These are phyloP conservation scores for Gastrophysa polygoni DNA, from an alignment of 2,888 invertebrate species.

Conservation along the genomic window DNA sequence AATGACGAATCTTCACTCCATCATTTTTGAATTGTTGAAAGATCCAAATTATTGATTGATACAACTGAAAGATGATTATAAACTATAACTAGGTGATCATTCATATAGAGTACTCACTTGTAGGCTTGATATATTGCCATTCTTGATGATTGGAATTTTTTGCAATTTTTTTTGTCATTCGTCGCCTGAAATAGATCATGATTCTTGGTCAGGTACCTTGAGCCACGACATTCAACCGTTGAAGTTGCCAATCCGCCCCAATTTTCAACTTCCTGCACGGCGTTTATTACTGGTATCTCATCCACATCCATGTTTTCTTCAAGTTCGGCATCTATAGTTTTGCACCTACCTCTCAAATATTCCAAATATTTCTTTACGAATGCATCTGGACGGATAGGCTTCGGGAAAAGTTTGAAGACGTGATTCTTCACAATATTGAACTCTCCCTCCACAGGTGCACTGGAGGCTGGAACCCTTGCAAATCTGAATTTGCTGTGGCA, in stretches of 20 bases:
- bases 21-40: not conserved
- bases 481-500: not conserved
- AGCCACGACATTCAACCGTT: not conserved
- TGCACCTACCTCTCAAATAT: not conserved
- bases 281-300: not conserved
- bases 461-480: constrained; percentile 8
- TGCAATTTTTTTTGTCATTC: constrained; percentile 1
- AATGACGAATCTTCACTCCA: too few species aligned
- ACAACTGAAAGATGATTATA: not conserved
- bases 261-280: constrained; percentile 4
- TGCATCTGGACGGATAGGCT: not conserved
- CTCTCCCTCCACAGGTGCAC: constrained; percentile 5
- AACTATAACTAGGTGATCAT: not conserved
- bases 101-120: not conserved
- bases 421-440: constrained; percentile 10
- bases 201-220: not conserved
- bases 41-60: not conserved
- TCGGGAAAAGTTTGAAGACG: constrained; percentile 4
- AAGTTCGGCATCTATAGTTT: not conserved
- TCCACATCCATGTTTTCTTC: not conserved
- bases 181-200: not conserved
- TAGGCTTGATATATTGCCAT: not conserved
- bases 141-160: constrained; percentile 4
- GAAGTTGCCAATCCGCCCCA: constrained; percentile 3
- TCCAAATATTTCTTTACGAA: not conserved